Base-by-base conservation (phyloP, 2,888 invertebrate genomes). In the Agrilus cyanescens region DNA sequence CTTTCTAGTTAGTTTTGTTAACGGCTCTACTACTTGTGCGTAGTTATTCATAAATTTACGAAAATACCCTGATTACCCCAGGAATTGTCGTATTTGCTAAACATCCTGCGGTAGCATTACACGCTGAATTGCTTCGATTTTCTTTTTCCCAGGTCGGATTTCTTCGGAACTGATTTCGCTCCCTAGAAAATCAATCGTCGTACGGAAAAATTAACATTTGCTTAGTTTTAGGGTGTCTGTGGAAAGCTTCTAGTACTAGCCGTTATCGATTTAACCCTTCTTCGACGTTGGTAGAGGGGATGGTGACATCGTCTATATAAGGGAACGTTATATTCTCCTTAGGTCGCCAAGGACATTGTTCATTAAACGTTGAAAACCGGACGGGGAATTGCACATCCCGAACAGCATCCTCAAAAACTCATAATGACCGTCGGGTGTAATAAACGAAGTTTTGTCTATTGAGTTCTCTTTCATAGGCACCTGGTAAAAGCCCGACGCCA, bases 1-100 rank as follows among this genome's bases (percentile, higher is more conserved):
- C 29, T 49, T 48, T 13, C 39, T 37, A 2, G 40, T 38, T 13
- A 47, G 32, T 10, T 10, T 32, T 1, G 46, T 57, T 2, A 57
- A 32, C 2, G 55, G 53, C 12, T 35, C 20, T 1, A 50, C 52
- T 1, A 50, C 8, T 16, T 18, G 13, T 0, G 56, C 52, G 41
- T 50, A 57, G 12, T 44, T 40, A n/a, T 39, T 12, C 3, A 57
- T 43, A 34, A 56, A 58, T 46, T 52, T 50, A 10, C 55, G 31
- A 38, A 57, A 58, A 46, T 53, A 58, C 5, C 53, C 45, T 0
- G 49, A 50, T 2, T 59, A 44, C 0, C 59, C 58, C 2, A 60
- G 14, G 47, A 62, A 61, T 34, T 57, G 55, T 13, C 57, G 48
- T 2, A 59, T 43, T 15, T 50, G 46, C 14, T 56, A 53, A 1